phyloP scores from a whole-genome alignment of 2,797 vertebrate genomes.

The Clarias pachynema region DNA sequence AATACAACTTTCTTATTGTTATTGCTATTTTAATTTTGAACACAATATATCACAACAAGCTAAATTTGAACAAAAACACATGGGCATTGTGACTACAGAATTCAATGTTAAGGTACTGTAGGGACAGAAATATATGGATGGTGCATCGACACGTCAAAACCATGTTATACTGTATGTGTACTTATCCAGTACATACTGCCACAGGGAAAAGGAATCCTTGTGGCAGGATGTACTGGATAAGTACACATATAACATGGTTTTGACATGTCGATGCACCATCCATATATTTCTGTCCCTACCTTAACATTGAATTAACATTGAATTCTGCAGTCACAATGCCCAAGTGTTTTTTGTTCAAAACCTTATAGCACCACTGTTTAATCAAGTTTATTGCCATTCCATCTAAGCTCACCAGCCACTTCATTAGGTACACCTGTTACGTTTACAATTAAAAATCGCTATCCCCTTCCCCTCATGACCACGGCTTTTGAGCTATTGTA shows the following conservation, averaged over 20 bases:
- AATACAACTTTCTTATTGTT: not conserved
- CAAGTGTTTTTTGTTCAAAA: not conserved
- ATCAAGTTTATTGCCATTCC: slow-evolving; percentile 1
- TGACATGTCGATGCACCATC: not conserved
- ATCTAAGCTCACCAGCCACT: not conserved
- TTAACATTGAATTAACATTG: too few relatives aligned
- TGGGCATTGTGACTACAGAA: too few relatives aligned
- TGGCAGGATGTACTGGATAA: not conserved
- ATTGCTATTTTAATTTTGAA: not conserved
- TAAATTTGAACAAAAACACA: not conserved
- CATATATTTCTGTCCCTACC: not conserved
- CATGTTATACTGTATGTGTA: not conserved
- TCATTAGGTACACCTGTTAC: too few relatives aligned
- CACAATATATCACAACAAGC: not conserved
- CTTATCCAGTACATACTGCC: not conserved
- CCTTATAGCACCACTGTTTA: not conserved
- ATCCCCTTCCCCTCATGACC: too few relatives aligned
- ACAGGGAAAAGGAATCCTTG: not conserved
- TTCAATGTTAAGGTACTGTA: not conserved
- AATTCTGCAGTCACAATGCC: too few relatives aligned
- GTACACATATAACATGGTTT: not conserved
- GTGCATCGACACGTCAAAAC: not conserved
- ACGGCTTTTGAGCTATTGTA: too few relatives aligned
- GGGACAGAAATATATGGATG: not conserved
- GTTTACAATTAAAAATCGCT: too few relatives aligned